Conservation (phyloP, 2,113 vertebrate species). For the Leucopsar rothschildi region DNA sequence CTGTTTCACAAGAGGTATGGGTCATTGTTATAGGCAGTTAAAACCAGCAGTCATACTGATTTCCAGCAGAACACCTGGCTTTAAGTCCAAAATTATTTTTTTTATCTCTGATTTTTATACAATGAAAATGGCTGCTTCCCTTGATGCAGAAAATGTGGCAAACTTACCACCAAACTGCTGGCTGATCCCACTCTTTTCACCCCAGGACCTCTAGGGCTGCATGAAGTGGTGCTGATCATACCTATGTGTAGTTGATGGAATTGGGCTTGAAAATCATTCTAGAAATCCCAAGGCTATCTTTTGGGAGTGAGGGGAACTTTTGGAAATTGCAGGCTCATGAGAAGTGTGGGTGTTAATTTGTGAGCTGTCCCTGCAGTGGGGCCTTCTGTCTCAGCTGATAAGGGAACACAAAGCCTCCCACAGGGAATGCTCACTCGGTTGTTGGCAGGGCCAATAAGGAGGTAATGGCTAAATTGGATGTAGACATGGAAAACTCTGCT, state of each 20-base stretch:
- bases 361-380: background rate
- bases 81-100: background rate
- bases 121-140: background rate
- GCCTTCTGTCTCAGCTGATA: background rate
- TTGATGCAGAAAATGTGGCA: background rate
- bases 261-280: background rate
- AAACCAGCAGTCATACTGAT: background rate
- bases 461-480: background rate
- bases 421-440: background rate
- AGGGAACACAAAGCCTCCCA: background rate
- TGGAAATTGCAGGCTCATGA: background rate
- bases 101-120: background rate
- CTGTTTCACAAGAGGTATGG: background rate
- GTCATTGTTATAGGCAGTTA: background rate
- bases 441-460: background rate
- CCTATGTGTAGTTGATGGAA: background rate
- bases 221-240: background rate
- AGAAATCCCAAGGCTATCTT: background rate
- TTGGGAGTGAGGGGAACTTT: background rate
- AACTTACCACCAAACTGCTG: background rate
- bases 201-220: background rate
- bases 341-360: background rate
- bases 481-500: background rate
- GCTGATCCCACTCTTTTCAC: background rate
- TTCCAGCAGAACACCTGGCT: background rate